A percentile compares a stretch with the other conserved stretches of the same genome.
Conservation (phyloP, 2,797 vertebrate species). For the Varecia variegata region DNA sequence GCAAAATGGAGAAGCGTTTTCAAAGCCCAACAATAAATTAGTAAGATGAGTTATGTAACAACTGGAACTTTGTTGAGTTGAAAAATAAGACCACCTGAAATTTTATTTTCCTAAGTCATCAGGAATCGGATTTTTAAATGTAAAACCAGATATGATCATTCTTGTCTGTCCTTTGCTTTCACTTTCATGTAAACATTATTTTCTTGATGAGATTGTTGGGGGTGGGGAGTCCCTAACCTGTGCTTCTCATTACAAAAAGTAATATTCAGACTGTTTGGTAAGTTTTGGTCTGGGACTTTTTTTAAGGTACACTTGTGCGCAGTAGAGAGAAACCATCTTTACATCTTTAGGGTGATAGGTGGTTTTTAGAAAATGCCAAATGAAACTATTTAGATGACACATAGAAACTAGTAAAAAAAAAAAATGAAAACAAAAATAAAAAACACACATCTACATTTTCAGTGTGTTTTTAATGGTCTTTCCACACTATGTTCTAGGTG, state of each 20-base stretch:
- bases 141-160: slow-evolving; percentile 73
- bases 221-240: slow-evolving; percentile 26
- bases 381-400: neutral
- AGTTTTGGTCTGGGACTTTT: neutral
- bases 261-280: neutral
- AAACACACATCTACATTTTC: neutral
- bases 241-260: slow-evolving; percentile 54
- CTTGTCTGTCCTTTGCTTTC: slow-evolving; percentile 65
- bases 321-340: slow-evolving; percentile 24
- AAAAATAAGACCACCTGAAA: slow-evolving; percentile 73
- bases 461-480: slow-evolving; percentile 31
- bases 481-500: neutral
- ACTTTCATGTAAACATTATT: slow-evolving; percentile 66
- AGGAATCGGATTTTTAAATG: slow-evolving; percentile 70
- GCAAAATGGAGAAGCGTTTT: slow-evolving; percentile 69
- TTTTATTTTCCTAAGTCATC: slow-evolving; percentile 59
- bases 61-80: slow-evolving; percentile 75
- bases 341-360: neutral
- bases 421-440: too few species aligned
- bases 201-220: slow-evolving; percentile 56
- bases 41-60: slow-evolving; percentile 73
- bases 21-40: slow-evolving; percentile 78
- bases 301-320: slow-evolving; percentile 1
- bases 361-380: neutral
- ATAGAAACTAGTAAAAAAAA: neutral